Percentiles rank a stretch among this genome's conserved stretches.
phyloP scores from a whole-genome alignment of 2,113 vertebrate genomes.

The Actenoides hombroni region DNA sequence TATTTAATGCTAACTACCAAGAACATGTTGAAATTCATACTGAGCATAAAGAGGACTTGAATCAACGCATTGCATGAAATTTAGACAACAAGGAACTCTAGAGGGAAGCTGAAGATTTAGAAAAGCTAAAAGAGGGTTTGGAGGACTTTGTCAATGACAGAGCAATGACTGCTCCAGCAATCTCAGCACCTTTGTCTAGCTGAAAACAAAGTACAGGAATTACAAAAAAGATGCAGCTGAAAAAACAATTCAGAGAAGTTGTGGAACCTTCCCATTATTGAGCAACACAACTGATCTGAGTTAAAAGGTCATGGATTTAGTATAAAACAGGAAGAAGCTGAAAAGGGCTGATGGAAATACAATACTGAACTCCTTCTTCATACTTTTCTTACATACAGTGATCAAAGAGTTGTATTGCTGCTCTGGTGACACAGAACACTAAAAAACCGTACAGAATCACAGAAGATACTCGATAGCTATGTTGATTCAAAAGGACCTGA shows the following conservation, averaged over 20 bases:
- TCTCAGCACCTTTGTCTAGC: neutral
- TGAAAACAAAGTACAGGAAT: neutral
- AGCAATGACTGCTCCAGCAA: neutral
- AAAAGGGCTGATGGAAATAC: neutral
- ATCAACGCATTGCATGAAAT: neutral
- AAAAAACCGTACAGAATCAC: neutral
- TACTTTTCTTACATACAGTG: neutral
- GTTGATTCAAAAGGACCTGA: neutral
- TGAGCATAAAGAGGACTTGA: neutral
- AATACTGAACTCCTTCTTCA: neutral
- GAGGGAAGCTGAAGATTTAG: neutral
- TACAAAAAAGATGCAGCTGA: neutral
- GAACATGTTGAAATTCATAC: neutral
- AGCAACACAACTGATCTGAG: neutral
- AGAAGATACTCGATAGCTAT: neutral
- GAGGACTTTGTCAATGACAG: neutral
- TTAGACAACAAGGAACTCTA: neutral
- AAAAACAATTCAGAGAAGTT: conserved; percentile 7
- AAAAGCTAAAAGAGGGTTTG: neutral
- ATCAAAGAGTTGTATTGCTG: neutral
- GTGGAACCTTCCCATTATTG: neutral
- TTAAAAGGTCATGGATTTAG: neutral
- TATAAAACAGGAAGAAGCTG: conserved; percentile 10
- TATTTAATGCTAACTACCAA: neutral
- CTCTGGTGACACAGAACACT: neutral